Percentiles rank a stretch among this genome's conserved stretches.
phyloP scores from a whole-genome alignment of 2,888 invertebrate species.

The Sesia bembeciformis region DNA sequence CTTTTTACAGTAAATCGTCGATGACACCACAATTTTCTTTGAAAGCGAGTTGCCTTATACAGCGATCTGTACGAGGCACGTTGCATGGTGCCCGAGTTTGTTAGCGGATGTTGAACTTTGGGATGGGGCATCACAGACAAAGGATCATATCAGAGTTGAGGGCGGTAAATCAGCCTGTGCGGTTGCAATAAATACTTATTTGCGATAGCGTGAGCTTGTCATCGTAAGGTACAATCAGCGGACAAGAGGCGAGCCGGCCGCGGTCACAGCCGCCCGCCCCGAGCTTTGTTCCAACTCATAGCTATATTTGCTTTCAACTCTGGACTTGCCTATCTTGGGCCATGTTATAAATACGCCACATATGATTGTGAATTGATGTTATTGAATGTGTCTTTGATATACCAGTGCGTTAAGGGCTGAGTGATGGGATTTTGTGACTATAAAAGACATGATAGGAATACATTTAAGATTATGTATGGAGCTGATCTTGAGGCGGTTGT shows the following conservation, averaged over 20 bases:
- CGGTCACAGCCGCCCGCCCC: constrained; percentile 16
- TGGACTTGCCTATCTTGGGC: constrained; percentile 15
- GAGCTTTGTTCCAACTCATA: constrained; percentile 57
- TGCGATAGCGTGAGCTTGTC: constrained; percentile 61
- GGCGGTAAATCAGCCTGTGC: constrained; percentile 31
- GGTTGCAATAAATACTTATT: constrained; percentile 67
- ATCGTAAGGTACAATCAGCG: constrained; percentile 70
- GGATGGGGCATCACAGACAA: constrained; percentile 6
- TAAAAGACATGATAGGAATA: constrained; percentile 1
- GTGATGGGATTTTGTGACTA: constrained; percentile 15
- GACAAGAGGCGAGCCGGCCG: constrained; percentile 38
- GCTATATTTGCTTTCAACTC: constrained; percentile 27
- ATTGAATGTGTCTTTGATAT: constrained; percentile 32
- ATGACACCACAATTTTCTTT: constrained; percentile 5
- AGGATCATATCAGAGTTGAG: constrained; percentile 9
- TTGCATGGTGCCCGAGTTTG: neutral
- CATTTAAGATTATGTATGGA: neutral
- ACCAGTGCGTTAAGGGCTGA: constrained; percentile 10
- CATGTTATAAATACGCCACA: constrained; percentile 36
- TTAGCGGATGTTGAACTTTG: neutral
- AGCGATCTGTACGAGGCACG: neutral
- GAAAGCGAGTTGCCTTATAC: neutral
- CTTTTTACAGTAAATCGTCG: constrained; percentile 20
- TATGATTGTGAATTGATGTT: constrained; percentile 42
- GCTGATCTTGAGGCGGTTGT: constrained; percentile 1